Conservation (phyloP, 2,888 invertebrate genomes). For the Ypsolopha sequella region DNA sequence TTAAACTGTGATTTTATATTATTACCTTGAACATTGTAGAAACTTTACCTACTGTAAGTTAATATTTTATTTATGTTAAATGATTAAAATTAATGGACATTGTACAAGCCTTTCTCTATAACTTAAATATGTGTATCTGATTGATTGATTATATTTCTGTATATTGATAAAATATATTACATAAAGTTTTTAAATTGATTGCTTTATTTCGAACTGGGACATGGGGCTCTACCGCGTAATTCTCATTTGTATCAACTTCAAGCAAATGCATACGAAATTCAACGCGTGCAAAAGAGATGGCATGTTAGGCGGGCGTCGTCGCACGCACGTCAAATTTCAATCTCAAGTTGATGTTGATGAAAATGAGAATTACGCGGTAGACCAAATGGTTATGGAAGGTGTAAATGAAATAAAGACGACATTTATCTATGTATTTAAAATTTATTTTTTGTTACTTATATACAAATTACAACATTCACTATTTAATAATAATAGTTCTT, state of each 20-base stretch:
- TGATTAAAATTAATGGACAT: slow-evolving; percentile 8
- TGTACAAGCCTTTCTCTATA: slow-evolving; percentile 21
- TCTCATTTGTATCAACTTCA: too few species aligned
- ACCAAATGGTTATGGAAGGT: slow-evolving; percentile 4
- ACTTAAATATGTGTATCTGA: slow-evolving; percentile 19
- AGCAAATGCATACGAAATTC: too few species aligned
- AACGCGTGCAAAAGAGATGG: too few species aligned
- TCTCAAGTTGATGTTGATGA: too few species aligned
- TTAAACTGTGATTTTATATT: too few species aligned
- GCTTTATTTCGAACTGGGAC: slow-evolving; percentile 20
- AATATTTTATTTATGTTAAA: background rate
- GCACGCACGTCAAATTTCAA: too few species aligned
- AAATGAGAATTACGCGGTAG: too few species aligned
- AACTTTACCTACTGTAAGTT: too few species aligned
- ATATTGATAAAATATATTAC: slow-evolving; percentile 20
- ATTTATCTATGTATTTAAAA: slow-evolving; percentile 69
- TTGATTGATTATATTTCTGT: slow-evolving; percentile 42
- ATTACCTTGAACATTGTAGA: too few species aligned
- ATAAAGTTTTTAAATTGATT: slow-evolving; percentile 21
- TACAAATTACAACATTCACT: slow-evolving; percentile 71
- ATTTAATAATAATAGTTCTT: slow-evolving; percentile 63
- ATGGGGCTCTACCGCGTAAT: background rate
- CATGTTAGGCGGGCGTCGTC: too few species aligned
- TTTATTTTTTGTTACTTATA: slow-evolving; percentile 71
- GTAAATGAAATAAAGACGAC: slow-evolving; percentile 41